These are phyloP conservation scores for Myotis yumanensis DNA, from an alignment of 2,113 vertebrate species.

Conservation along the genomic window DNA sequence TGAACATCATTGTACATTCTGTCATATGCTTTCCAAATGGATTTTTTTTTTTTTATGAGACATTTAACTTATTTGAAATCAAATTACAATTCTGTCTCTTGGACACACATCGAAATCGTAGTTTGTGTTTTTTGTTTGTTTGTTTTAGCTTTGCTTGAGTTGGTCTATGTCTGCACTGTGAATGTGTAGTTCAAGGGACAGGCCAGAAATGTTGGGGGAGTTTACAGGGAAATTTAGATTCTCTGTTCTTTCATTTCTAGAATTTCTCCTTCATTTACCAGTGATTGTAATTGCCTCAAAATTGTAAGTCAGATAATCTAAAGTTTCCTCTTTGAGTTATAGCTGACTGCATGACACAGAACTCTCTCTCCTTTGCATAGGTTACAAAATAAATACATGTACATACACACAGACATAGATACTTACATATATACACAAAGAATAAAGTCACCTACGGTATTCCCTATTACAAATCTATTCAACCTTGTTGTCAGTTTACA, in stretches of 20 bases:
- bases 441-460: not conserved
- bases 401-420: not conserved
- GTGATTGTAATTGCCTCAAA: not conserved
- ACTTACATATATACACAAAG: not conserved
- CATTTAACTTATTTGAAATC: not conserved
- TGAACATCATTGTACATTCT: not conserved
- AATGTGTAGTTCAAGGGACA: not conserved
- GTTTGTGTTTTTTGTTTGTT: not conserved
- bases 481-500: not conserved
- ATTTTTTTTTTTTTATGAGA: not conserved
- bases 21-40: not conserved
- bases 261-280: not conserved
- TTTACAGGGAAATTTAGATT: not conserved
- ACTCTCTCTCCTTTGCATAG: not conserved
- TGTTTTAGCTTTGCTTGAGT: not conserved
- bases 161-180: not conserved
- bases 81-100: not conserved
- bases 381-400: not conserved
- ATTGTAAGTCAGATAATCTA: not conserved
- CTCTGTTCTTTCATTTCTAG: not conserved
- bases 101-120: not conserved
- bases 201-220: not conserved
- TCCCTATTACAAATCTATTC: not conserved
- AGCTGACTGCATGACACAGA: not conserved
- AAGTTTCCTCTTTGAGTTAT: not conserved